Conservation (phyloP, 2,113 vertebrate species). For the Drymodes brunneopygia region DNA sequence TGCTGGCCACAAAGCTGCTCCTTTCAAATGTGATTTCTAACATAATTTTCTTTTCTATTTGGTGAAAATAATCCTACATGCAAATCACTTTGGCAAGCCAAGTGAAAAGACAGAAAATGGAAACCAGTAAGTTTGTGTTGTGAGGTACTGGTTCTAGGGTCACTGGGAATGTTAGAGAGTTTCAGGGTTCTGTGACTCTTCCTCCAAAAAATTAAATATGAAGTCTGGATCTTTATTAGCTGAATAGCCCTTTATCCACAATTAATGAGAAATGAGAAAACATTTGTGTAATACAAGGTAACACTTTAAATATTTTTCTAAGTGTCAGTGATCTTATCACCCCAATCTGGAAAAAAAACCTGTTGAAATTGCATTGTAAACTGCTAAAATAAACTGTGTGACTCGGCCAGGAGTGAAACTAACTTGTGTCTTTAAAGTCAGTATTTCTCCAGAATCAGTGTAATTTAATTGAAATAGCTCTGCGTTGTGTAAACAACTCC, state of each 20-base stretch:
- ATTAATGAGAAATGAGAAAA: background rate
- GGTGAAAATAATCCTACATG: background rate
- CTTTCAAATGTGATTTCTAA: background rate
- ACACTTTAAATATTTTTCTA: conserved; percentile 36
- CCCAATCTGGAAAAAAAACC: conserved; percentile 12
- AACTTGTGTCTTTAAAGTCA: conserved; percentile 71
- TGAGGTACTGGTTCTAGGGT: background rate
- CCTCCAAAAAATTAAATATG: background rate
- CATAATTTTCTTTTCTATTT: background rate
- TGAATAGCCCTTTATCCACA: background rate
- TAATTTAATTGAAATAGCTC: conserved; percentile 83
- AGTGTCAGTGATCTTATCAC: conserved; percentile 20
- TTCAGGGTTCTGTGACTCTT: background rate
- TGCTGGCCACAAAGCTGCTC: background rate
- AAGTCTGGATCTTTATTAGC: background rate
- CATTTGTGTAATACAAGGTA: background rate
- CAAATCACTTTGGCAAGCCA: background rate
- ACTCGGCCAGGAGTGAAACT: conserved; percentile 35
- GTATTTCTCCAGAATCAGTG: conserved; percentile 71
- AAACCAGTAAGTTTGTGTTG: background rate
- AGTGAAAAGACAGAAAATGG: background rate
- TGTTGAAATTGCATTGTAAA: conserved; percentile 51
- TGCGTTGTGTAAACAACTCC: conserved; percentile 76
- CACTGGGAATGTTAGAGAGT: background rate
- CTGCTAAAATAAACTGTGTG: conserved; percentile 57